Evolutionary conservation across 2,797 vertebrate species (phyloP), one percentile per base, ranked within the genome.

Genomic region (Xenopus petersii): DNA sequence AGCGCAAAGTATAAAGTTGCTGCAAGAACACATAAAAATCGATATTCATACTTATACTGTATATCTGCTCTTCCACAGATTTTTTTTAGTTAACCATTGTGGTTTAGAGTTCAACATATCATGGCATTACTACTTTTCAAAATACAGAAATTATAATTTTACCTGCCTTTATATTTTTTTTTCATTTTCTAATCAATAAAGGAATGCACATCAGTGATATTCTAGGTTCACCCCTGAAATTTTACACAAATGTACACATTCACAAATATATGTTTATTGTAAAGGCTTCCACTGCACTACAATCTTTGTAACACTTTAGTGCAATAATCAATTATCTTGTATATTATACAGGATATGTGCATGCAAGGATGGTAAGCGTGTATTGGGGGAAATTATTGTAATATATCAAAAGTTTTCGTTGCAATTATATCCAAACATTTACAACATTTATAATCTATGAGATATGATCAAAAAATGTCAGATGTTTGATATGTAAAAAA

Each of bases 1-100:
- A 92, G 95, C 93, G 96, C 96, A 98, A 94, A 98, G 96, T 98
- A 98, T 98, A 95, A 98, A 98, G 96, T 89, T 94, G 95, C 96
- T 98, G 95, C 95, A 97, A 95, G 88, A 87, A 86, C 80, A 84
- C 84, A 87, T 83, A 82, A 67, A 69, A 80, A 81, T 75, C 73
- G 81, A 74, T 81, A 85, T 71, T 85, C 59, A 79, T 70, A 79
- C 56, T 80, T 80, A 80, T 17, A 71, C 9, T 91, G 90, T 91
- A 88, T 92, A 91, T 91, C 83, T 87, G 84, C 95, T 95, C 92
- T 94, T 96, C 92, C 91, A 87, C 92, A 86, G 89, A 62, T 81
- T 86, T 83, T 85, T 81, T 42, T 42, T 6, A 42, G 17, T 83
- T 69, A 81, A 81, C 63, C 58, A 65, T 54, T 88, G 68, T 62